phyloP scores from a whole-genome alignment of 1,140 invertebrate species.

The Cyclina sinensis region DNA sequence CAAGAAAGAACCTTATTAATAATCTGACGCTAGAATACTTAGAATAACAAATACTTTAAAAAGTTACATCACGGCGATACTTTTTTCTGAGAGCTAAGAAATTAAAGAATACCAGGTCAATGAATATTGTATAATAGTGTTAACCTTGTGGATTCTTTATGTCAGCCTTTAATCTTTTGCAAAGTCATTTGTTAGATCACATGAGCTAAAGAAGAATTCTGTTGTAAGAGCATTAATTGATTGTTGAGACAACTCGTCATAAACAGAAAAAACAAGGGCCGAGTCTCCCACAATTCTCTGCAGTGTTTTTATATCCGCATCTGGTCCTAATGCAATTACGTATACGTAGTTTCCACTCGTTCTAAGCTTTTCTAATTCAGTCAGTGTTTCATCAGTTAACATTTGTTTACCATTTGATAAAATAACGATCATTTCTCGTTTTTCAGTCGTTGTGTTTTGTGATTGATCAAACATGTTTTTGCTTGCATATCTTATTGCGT shows the following conservation, averaged over 20 bases:
- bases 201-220: neutral
- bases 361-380: neutral
- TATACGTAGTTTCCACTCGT: neutral
- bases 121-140: too few species aligned
- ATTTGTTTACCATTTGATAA: neutral
- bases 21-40: too few species aligned
- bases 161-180: neutral
- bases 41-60: too few species aligned
- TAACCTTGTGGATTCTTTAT: too few species aligned
- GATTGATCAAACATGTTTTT: neutral
- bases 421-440: neutral
- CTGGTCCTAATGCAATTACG: neutral
- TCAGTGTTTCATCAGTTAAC: neutral
- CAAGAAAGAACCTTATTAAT: too few species aligned
- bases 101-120: too few species aligned
- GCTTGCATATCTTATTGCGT: neutral
- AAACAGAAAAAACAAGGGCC: neutral
- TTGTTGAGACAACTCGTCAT: neutral
- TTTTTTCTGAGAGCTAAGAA: too few species aligned
- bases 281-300: neutral
- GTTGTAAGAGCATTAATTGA: neutral
- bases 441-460: neutral
- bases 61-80: too few species aligned
- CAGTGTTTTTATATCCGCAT: neutral
- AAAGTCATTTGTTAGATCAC: slow-evolving; percentile 16